Evolutionary conservation across 2,797 vertebrate species (phyloP).

Genomic region (Lutjanus argentimaculatus): DNA sequence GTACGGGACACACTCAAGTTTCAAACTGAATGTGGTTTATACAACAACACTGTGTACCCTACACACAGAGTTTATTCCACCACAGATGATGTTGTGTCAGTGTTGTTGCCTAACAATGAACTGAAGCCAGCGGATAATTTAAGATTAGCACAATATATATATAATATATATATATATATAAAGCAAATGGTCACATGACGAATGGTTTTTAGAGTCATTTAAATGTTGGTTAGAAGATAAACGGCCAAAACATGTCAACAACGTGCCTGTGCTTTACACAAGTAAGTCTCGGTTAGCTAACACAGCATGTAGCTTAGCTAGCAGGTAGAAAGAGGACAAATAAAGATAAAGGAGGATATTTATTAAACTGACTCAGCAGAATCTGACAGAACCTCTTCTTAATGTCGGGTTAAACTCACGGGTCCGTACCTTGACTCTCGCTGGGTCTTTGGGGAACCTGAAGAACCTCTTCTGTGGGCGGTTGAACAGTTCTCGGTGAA

Average conservation of each 20-base stretch:
- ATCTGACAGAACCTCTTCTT: neutral
- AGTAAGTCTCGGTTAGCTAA: neutral
- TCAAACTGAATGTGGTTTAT: too few species aligned
- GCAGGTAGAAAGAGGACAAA: neutral
- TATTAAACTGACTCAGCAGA: neutral
- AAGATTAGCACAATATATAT: too few species aligned
- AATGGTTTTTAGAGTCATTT: neutral
- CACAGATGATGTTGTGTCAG: too few species aligned
- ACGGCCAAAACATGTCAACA: neutral
- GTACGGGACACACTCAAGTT: too few species aligned
- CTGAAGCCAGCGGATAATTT: too few species aligned
- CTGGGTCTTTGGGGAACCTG: slow-evolving; percentile 79
- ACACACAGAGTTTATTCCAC: too few species aligned
- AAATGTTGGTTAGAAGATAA: neutral
- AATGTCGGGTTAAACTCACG: fast-evolving
- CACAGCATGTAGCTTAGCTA: neutral
- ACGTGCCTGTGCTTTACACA: neutral
- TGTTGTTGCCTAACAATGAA: too few species aligned
- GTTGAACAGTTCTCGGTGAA: slow-evolving; percentile 20
- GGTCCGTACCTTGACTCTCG: slow-evolving; percentile 74
- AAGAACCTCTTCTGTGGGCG: slow-evolving; percentile 80
- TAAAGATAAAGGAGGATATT: neutral
- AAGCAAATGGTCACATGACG: too few species aligned
- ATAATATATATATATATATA: too few species aligned
- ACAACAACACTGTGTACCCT: too few species aligned